Base-by-base conservation (phyloP, 35 echinoderm and acorn worm species). In the Apostichopus parvimensis region DNA sequence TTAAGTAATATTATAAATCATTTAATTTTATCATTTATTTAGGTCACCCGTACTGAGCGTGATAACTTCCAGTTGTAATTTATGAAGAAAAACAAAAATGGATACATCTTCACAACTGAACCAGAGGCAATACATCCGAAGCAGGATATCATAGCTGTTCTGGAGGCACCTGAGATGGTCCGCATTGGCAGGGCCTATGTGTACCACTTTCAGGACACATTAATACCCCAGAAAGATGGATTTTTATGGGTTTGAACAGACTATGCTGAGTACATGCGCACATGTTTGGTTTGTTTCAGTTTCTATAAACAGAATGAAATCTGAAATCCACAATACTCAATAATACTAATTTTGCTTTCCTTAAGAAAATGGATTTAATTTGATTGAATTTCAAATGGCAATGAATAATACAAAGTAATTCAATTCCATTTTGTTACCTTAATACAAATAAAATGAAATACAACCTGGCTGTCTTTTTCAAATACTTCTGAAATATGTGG, bases 41-140 rank as follows among this genome's bases (percentile, higher is more conserved):
- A 91, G 88, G 53, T 91, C 28, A 91, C 72, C 77, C 68, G 14
- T 77, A 61, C 57, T 77, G 12, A 77, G 17, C 13, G 59, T 54
- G 73, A 77, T 77, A 54, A 90, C 21, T 34, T 90, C 7, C 88
- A 91, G 71, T 72, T 91, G 14, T 52, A 91, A 54, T 91, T 91
- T n/a, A 91, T 78, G 88, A 54, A 72, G 54, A 91, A 72, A 79
- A 54, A 91, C 23, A 54, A 79, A 54, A 22, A 91, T 79, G 54
- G 56, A 4, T 91, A 91, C 71, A 77, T 20, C 28, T 91, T 91
- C 88, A 77, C 88, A 8, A 56, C 70, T 77, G 88, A 91, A 91
- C 53, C 68, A 6, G 68, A 91, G 55, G 88, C 71, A 45, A 70
- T 34, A 34, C 87, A 89, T 89, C 87, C 87, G 14, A 76, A 73